Base-by-base conservation (phyloP, 2,113 vertebrate genomes). In the Brachirus orientalis region DNA sequence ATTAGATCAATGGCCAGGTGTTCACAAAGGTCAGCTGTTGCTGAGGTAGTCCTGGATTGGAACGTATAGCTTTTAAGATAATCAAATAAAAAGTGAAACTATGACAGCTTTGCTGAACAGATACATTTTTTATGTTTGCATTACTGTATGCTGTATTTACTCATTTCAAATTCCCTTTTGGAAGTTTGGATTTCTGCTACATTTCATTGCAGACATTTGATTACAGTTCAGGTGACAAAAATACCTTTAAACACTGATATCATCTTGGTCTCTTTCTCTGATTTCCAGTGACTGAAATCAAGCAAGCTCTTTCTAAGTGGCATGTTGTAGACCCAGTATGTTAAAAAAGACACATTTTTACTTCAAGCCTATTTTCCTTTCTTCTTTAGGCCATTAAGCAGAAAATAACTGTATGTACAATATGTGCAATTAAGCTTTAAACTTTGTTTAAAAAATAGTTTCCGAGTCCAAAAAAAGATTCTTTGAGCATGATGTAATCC, bases 1-100 rank as follows among this genome's bases (percentile, higher is more conserved):
- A 51, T 80, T 3, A 58, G 7, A 47, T 63, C 40, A 61, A 63
- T 69, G 52, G 53, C 46, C 57, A 28, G 28, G 28, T 28, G 28
- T 28, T 28, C 6, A 28, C 28, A 28, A 28, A 74, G 69, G 61
- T 74, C 61, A 52, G 13, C 1, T 1, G 7, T 52, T 35, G 40
- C 41, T 41, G 37, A 38, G 16, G 53, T 45, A 18, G 18, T 53
- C 47, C 20, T 67, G 17, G 17, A 28, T 69, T 40, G 19, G 53
- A 38, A 46, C 17, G 55, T 57, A 58, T 53, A 54, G 14, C 35
- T 64, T 38, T 38, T 38, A 38, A 38, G 37, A 28, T 28, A 28
- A 28, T 6, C 28, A 28, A 6, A 28, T 28, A 28, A 28, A 4
- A 28, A 28, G 28, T 28, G 28, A 28, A 3, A 28, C 28, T 28